Base-by-base conservation (phyloP, 2,113 vertebrate species). In the Grus americana region DNA sequence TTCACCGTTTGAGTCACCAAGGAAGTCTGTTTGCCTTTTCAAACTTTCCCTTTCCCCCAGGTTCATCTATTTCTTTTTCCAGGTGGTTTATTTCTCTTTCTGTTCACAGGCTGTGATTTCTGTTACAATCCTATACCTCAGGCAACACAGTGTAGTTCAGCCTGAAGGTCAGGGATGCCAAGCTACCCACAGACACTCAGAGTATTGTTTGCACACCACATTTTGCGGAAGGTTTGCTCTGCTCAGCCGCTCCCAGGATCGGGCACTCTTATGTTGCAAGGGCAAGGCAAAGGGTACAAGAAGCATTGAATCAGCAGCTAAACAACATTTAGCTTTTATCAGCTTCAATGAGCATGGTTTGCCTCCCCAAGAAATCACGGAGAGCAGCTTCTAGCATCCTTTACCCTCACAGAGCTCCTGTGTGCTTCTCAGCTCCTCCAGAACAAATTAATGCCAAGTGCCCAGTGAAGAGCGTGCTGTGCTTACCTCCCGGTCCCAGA, bases 381-480 rank as follows among this genome's bases (percentile, higher is more conserved):
- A 65, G 15, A 50, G 57, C 32, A 55, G 18, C 61, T 88, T 57
- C 63, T 36, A 61, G 34, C n/a, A 57, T 44, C 34, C 32, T 47
- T 76, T 83, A 49, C 21, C 57, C 34, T 62, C 3, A 1, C 58
- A 54, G 44, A 76, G 52, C 9, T 65, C 61, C 44, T 2, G 0
- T 30, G 22, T 10, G 15, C 59, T 32, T 55, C 49, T n/a, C 24
- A 65, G 46, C n/a, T 85, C 16, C 40, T 72, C 10, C 49, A 40
- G 66, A 42, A 63, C 7, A 67, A 38, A 72, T 36, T n/a, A 55
- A 62, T 26, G 26, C 29, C 40, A 65, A 44, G 27, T 10, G 6
- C 23, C 5, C 18, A 55, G 27, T 2, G 0, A 50, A 55, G 16
- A 30, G 27, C 42, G 50, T 0, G 1, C 23, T 27, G 42, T 68